A percentile compares a stretch with the other conserved stretches of the same genome.
Evolutionary conservation across 2,888 invertebrate species (phyloP).

Genomic region (Coleophora deauratella): DNA sequence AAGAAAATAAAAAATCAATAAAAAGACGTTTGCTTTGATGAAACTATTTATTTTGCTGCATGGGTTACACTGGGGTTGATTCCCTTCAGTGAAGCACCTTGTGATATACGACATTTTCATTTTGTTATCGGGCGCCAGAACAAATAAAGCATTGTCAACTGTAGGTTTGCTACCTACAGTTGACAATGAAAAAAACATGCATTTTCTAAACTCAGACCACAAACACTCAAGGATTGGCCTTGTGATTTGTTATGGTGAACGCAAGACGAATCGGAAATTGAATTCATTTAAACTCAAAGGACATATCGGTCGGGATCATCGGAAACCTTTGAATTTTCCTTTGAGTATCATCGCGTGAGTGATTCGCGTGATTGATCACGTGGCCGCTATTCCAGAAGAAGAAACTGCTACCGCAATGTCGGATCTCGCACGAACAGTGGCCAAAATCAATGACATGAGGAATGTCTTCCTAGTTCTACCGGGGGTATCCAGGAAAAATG

Average conservation of each 20-base stretch:
- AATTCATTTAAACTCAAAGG: slow-evolving; percentile 14
- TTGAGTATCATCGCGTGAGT: slow-evolving; percentile 15
- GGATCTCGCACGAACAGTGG: slow-evolving; percentile 14
- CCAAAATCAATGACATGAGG: slow-evolving; percentile 14
- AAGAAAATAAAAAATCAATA: too few species aligned
- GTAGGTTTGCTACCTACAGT: background rate
- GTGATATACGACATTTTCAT: background rate
- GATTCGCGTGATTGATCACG: too few species aligned
- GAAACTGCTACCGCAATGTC: slow-evolving; percentile 12
- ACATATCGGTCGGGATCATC: slow-evolving; percentile 17
- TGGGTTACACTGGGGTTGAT: background rate
- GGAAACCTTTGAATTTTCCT: slow-evolving; percentile 16
- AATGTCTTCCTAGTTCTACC: slow-evolving; percentile 17
- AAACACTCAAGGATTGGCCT: slow-evolving; percentile 15
- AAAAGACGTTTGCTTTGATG: too few species aligned
- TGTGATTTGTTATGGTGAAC: slow-evolving; percentile 15
- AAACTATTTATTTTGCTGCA: too few species aligned
- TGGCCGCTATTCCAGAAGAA: slow-evolving; percentile 2
- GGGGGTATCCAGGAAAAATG: slow-evolving; percentile 16
- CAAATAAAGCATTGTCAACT: background rate
- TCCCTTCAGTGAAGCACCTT: background rate
- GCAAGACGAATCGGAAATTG: slow-evolving; percentile 20
- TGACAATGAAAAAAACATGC: slow-evolving; percentile 11
- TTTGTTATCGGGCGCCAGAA: background rate
- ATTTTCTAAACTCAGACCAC: slow-evolving; percentile 12